These are phyloP conservation scores for Anastrepha ludens DNA, from an alignment of 1,140 invertebrate species.

Conservation along the genomic window DNA sequence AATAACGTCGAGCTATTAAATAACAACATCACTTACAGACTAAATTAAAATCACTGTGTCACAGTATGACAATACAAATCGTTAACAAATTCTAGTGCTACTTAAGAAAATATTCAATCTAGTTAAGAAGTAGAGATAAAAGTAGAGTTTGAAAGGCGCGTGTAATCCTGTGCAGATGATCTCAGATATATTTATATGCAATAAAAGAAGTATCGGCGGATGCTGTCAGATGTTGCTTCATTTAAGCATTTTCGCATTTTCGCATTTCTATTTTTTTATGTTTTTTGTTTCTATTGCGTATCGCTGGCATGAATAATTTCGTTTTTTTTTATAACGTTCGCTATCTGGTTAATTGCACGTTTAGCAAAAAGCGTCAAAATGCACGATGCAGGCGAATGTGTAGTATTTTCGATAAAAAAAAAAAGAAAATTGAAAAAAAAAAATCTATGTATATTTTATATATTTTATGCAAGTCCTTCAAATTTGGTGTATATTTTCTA, in stretches of 20 bases:
- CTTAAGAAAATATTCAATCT: conserved; percentile 1
- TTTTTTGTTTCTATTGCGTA: too few species aligned
- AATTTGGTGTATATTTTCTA: not conserved
- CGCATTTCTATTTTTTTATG: not conserved
- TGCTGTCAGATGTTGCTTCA: conserved; percentile 3
- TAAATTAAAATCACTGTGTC: not conserved
- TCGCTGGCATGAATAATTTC: not conserved
- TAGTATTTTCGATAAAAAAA: too few species aligned
- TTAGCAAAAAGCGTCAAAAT: conserved; percentile 36
- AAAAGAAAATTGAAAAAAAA: too few species aligned
- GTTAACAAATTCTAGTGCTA: conserved; percentile 8
- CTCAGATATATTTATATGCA: conserved; percentile 22
- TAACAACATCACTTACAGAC: not conserved
- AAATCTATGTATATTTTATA: not conserved
- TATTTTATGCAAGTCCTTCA: not conserved
- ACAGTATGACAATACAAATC: not conserved
- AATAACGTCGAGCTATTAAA: too few species aligned
- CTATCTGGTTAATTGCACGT: not conserved
- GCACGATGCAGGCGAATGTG: not conserved
- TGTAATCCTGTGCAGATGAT: conserved; percentile 35
- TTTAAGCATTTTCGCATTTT: conserved; percentile 5
- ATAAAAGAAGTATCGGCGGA: conserved; percentile 17
- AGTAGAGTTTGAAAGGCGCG: conserved; percentile 29
- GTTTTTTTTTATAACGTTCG: not conserved
- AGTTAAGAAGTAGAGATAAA: conserved; percentile 36